A percentile compares a stretch with the other conserved stretches of the same genome.
These are phyloP conservation scores for Climacteris rufus DNA, from an alignment of 2,113 vertebrate genomes.

Conservation along the genomic window DNA sequence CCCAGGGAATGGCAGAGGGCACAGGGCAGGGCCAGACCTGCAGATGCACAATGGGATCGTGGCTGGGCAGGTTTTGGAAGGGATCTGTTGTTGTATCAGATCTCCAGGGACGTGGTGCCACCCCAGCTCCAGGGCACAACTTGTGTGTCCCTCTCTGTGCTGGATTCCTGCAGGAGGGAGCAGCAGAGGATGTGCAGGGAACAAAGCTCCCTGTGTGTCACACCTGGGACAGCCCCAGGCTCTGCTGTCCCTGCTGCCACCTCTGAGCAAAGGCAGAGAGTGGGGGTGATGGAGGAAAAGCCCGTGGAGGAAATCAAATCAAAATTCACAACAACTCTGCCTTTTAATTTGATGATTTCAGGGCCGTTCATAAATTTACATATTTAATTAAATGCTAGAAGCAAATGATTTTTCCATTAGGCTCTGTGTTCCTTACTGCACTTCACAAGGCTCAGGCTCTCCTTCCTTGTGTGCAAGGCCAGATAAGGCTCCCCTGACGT, in stretches of 20 bases:
- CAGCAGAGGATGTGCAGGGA: not conserved
- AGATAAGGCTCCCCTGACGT: constrained; percentile 62
- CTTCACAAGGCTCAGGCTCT: not conserved
- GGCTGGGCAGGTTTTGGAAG: not conserved
- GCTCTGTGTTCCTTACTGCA: not conserved
- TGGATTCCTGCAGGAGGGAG: not conserved
- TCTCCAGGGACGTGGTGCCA: not conserved
- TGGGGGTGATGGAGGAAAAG: not conserved
- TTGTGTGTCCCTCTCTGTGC: not conserved
- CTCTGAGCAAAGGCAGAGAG: not conserved
- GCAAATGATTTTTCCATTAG: constrained; percentile 61
- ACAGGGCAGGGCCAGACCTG: not conserved
- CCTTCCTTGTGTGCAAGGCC: constrained; percentile 33
- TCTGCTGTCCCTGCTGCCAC: not conserved
- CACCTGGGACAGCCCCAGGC: not conserved
- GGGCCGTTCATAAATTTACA: constrained; percentile 63
- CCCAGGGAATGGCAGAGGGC: not conserved
- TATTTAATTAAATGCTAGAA: constrained; percentile 69
- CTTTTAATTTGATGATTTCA: constrained; percentile 53
- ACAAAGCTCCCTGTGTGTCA: not conserved
- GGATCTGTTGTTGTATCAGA: accelerated
- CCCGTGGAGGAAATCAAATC: constrained; percentile 15
- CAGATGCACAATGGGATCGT: not conserved
- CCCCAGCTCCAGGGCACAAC: not conserved
- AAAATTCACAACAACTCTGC: constrained; percentile 43